Evolutionary conservation across 1,140 invertebrate genomes (phyloP).

Genomic region (Polypedilum vanderplanki): DNA sequence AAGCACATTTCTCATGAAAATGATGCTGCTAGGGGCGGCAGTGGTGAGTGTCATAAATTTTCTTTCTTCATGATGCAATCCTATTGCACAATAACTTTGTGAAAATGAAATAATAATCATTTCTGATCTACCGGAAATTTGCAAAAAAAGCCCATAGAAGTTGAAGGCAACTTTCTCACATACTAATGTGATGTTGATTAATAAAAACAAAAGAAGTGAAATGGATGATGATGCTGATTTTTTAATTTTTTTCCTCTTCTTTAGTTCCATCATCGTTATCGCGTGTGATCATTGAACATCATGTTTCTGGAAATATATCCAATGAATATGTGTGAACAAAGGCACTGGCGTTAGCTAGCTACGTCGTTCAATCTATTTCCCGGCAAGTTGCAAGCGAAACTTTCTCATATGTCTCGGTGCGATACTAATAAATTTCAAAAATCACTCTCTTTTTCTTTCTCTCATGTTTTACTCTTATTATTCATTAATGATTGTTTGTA

Average conservation of each 20-base stretch:
- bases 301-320: no score
- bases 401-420: constrained; percentile 1
- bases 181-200: no score
- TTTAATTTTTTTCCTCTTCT: no score
- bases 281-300: no score
- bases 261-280: no score
- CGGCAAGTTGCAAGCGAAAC: background rate
- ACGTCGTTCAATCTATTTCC: no score
- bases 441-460: background rate
- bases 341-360: no score
- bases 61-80: background rate
- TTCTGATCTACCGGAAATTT: background rate
- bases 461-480: background rate
- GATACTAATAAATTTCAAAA: background rate
- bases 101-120: background rate
- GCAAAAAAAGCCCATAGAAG: background rate
- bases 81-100: background rate
- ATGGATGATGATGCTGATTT: no score
- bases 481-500: background rate
- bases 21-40: no score
- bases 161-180: background rate
- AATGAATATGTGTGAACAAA: no score
- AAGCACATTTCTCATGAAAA: no score
- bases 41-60: background rate
- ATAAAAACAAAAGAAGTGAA: no score